Base-by-base conservation (phyloP, 1,140 invertebrate species). In the Leptopilina clavipes region DNA sequence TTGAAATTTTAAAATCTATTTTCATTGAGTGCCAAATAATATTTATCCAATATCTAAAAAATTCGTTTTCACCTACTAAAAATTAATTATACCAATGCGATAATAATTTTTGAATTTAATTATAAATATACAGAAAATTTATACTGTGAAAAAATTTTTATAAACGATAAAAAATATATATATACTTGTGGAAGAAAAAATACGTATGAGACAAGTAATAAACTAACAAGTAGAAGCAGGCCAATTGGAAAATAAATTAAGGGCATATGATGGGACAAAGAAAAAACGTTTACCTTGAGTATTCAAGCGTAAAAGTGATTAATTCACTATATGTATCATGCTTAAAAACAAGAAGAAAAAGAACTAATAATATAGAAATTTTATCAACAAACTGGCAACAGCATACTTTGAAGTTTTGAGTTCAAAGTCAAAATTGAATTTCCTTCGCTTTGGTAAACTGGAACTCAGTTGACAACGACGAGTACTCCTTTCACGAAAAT, bases 401-500 rank as follows among this genome's bases (percentile, higher is more conserved):
- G 19, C 59, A 65, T 31, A 65, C 59, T 65, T 65, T 31, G 12
- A 31, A 65, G 59, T 31, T 65, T 65, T 31, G 59, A 65, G 59
- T 31, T 65, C 59, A 65, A 65, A 65, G 59, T 65, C 25, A 65
- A 65, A 65, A 65, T 65, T 31, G 25, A 31, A 65, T 65, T 65
- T 65, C 59, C 59, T 65, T 31, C 59, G 59, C 59, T 65, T 65
- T 65, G 59, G 22, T 31, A 65, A 65, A 65, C 59, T 65, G 25
- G 22, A 65, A 65, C 59, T 65, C 22, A 31, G 59, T 65, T 65
- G 59, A 65, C 59, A 31, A 65, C 22, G 59, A 65, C 19, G 59
- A 65, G 59, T 31, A 65, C 25, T 65, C 59, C 59, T 31, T 65
- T 65, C 59, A n/a, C 59, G 59, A 65, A 65, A 65, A 65, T 65